Evolutionary conservation across 2,797 vertebrate genomes (phyloP).

Genomic region (Sphenodon punctatus): DNA sequence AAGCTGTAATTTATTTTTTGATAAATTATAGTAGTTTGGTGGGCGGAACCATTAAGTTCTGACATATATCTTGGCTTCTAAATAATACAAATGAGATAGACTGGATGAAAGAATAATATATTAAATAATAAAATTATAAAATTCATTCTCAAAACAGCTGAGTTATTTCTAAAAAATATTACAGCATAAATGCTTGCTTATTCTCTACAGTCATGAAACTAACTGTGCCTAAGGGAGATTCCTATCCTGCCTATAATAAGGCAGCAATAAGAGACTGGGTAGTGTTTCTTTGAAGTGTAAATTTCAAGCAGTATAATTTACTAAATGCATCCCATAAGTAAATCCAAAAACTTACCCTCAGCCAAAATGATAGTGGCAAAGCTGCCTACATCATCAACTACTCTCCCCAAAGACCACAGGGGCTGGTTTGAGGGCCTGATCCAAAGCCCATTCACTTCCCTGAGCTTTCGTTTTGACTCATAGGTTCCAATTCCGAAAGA

Average conservation of each 20-base stretch:
- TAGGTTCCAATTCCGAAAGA: neutral
- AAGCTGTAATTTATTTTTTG: neutral
- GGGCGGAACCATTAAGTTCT: neutral
- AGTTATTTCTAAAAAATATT: conserved; percentile 26
- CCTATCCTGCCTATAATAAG: conserved; percentile 26
- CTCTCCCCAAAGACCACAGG: neutral
- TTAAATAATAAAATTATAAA: conserved; percentile 17
- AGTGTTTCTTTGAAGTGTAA: conserved; percentile 53
- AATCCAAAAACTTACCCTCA: conserved; percentile 41
- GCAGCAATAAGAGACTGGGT: conserved; percentile 51
- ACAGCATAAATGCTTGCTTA: conserved; percentile 10
- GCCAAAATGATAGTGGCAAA: conserved; percentile 48
- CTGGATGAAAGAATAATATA: neutral
- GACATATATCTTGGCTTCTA: neutral
- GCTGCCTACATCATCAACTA: conserved; percentile 17
- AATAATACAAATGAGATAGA: neutral
- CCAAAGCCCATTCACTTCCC: neutral
- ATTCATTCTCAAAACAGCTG: conserved; percentile 40
- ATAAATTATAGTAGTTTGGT: neutral
- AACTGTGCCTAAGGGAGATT: conserved; percentile 26
- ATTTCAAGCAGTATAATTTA: conserved; percentile 20
- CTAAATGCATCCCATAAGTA: conserved; percentile 50
- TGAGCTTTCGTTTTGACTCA: neutral
- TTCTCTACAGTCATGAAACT: conserved; percentile 23
- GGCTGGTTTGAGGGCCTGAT: neutral